phyloP scores from a whole-genome alignment of 2,888 invertebrate species.

The Gastrophysa polygoni region DNA sequence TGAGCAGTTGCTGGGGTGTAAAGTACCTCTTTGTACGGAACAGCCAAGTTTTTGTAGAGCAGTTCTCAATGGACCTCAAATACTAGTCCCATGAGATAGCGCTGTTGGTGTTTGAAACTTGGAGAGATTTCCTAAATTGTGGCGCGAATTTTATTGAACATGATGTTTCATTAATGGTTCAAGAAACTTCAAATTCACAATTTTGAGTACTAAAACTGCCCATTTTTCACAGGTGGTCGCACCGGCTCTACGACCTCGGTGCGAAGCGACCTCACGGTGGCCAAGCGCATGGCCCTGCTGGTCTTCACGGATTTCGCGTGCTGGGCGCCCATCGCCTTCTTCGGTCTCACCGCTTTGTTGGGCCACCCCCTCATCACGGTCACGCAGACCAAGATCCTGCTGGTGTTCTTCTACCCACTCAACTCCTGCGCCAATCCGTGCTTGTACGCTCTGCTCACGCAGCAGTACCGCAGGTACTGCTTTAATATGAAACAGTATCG shows the following conservation, averaged over 20 bases:
- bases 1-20: no score
- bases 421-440: constrained; percentile 75
- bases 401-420: constrained; percentile 72
- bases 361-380: constrained; percentile 67
- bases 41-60: no score
- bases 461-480: constrained; percentile 67
- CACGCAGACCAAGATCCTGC: constrained; percentile 62
- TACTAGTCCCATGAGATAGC: no score
- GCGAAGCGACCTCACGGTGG: constrained; percentile 61
- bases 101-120: no score
- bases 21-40: no score
- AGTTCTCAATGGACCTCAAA: no score
- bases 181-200: no score
- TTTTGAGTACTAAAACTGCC: no score
- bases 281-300: constrained; percentile 70
- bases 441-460: constrained; percentile 70
- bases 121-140: no score
- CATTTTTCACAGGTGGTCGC: constrained; percentile 56
- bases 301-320: constrained; percentile 70
- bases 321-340: constrained; percentile 71
- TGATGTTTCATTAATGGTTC: no score
- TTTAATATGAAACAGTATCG: constrained; percentile 61
- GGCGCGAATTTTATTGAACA: no score
- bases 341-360: constrained; percentile 68
- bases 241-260: constrained; percentile 59